Evolutionary conservation across 1,140 invertebrate genomes (phyloP), one percentile per base, ranked within the genome.

Genomic region (Mercenaria mercenaria): DNA sequence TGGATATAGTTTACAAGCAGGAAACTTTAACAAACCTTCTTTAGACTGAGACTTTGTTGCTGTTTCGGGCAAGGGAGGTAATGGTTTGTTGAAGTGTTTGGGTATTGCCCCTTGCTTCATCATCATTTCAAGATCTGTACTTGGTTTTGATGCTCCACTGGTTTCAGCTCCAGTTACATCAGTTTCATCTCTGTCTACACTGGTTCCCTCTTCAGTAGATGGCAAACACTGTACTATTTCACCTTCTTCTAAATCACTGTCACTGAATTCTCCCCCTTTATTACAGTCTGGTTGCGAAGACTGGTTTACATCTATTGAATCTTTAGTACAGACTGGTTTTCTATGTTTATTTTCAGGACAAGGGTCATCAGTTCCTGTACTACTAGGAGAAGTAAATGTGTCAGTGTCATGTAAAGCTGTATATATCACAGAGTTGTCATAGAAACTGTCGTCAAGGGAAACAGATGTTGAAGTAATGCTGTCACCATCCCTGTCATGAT

Each of bases 21-120:
- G n/a, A n/a, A n/a, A n/a, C n/a, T n/a, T n/a, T n/a, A n/a, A 74
- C 61, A 47, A 26, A 76, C 56, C 59, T 43, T 84, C 69, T 37
- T 90, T 86, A 86, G 88, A 89, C 13, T 72, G 13, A 59, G 43
- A 41, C 20, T 59, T 37, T 64, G 74, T 23, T 47, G 23, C 74
- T 18, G 88, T 23, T 85, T 89, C 82, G 56, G 92, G 92, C 39
- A 91, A 34, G 23, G 92, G 81, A 74, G 85, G 88, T 41, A 90
- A 43, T 61, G 92, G 89, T 81, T 86, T 91, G 43, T 85, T 89
- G 43, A 91, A 93, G 47, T 93, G 88, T 90, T 95, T 95, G 10
- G 94, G 94, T 85, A 95, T 95, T 43, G 94, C 94, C 34, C 94
- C 94, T 72, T 93, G 92, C 72, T 93, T 93, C 74, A 88, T 93